Evolutionary conservation across 2,888 invertebrate species (phyloP).

Genomic region (Anticlea derivata): DNA sequence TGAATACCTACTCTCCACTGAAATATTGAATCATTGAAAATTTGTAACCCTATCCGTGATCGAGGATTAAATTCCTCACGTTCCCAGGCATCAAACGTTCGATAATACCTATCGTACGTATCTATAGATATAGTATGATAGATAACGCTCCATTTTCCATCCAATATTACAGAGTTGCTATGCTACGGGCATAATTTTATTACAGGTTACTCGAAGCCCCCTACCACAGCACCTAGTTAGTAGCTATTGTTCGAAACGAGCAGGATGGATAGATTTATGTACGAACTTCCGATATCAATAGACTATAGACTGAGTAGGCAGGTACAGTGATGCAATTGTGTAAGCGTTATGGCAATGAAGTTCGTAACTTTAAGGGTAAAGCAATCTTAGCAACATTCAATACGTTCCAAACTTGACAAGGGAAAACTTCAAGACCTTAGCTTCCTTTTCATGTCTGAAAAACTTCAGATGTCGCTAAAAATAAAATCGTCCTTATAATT

Average conservation of each 20-base stretch:
- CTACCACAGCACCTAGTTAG: constrained; percentile 16
- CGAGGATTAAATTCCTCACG: constrained; percentile 31
- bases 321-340: too few relatives aligned
- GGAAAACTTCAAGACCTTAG: too few relatives aligned
- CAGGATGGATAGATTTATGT: constrained; percentile 22
- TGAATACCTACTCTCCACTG: constrained; percentile 31
- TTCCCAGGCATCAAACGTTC: constrained; percentile 26
- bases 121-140: constrained; percentile 14
- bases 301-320: too few relatives aligned
- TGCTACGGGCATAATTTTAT: constrained; percentile 26
- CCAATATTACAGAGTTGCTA: constrained; percentile 24
- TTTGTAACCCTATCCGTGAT: constrained; percentile 33
- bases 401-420: too few relatives aligned
- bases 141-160: constrained; percentile 18
- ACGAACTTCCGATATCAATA: constrained; percentile 16
- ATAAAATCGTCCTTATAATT: too few relatives aligned
- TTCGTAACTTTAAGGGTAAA: too few relatives aligned
- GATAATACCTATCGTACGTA: background rate
- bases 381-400: too few relatives aligned
- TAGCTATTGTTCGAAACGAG: constrained; percentile 21
- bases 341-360: too few relatives aligned
- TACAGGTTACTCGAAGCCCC: constrained; percentile 20
- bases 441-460: too few relatives aligned
- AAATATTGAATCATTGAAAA: constrained; percentile 37
- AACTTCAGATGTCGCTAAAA: too few relatives aligned